Percentiles rank a stretch among this genome's conserved stretches.
phyloP scores from a whole-genome alignment of 2,797 vertebrate species.

The Allobates femoralis region DNA sequence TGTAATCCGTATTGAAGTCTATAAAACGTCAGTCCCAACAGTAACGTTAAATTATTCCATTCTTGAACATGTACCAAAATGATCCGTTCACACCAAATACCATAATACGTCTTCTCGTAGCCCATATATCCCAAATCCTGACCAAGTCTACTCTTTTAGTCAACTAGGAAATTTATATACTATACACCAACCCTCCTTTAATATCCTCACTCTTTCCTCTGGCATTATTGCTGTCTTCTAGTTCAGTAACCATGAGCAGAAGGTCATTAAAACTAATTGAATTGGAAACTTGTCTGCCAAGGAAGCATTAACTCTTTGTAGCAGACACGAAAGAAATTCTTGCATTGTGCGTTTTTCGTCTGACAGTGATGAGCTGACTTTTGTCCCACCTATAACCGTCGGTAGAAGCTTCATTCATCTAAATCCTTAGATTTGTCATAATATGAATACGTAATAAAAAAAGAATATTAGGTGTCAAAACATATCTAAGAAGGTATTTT shows the following conservation, averaged over 20 bases:
- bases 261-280: conserved; percentile 99
- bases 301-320: conserved; percentile 98
- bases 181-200: conserved; percentile 85
- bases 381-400: neutral
- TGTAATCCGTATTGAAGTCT: neutral
- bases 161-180: conserved; percentile 91
- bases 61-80: conserved; percentile 21
- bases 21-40: neutral
- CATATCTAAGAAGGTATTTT: neutral
- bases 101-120: conserved; percentile 58
- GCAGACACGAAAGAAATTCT: conserved; percentile 80
- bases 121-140: conserved; percentile 76
- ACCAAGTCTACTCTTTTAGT: conserved; percentile 84
- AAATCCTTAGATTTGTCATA: conserved; percentile 12
- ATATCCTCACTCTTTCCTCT: conserved; percentile 94
- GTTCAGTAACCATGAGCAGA: conserved; percentile 97
- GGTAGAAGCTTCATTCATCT: neutral
- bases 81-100: conserved; percentile 52
- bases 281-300: conserved; percentile 97
- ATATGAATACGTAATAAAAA: neutral
- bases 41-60: conserved; percentile 35
- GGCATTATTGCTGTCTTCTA: conserved; percentile 96
- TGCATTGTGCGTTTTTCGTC: conserved; percentile 70
- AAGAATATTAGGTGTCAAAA: neutral
- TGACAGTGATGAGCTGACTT: conserved; percentile 20